Percentiles rank a stretch among this genome's conserved stretches.
Conservation (phyloP, 2,797 vertebrate genomes). For the Valencia hispanica region DNA sequence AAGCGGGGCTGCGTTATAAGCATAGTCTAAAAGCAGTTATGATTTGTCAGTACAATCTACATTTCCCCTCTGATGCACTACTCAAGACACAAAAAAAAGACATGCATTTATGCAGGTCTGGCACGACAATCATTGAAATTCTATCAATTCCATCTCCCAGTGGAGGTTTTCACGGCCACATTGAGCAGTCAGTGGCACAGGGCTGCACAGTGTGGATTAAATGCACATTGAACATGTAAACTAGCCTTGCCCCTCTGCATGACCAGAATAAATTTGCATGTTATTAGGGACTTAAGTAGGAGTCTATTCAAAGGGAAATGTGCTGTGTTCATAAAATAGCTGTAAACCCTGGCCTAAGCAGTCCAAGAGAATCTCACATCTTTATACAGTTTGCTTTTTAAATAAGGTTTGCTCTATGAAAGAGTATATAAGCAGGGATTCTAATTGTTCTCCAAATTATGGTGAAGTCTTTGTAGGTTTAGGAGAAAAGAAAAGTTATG, state of each 20-base stretch:
- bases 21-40: neutral
- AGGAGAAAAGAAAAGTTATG: too few relatives aligned
- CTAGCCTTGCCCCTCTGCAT: conserved; percentile 1
- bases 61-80: conserved; percentile 29
- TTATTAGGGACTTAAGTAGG: conserved; percentile 10
- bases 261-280: conserved; percentile 28
- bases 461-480: neutral
- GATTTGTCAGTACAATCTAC: conserved; percentile 9
- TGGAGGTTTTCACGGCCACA: conserved; percentile 13
- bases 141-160: conserved; percentile 31
- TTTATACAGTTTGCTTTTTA: neutral
- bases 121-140: conserved; percentile 55
- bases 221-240: conserved; percentile 23
- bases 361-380: neutral
- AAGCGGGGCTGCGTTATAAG: neutral
- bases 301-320: conserved; percentile 12
- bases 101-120: conserved; percentile 42
- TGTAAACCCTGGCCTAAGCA: neutral
- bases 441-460: conserved; percentile 9
- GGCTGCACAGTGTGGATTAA: conserved; percentile 16
- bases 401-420: neutral
- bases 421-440: neutral
- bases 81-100: conserved; percentile 51
- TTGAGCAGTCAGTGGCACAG: conserved; percentile 10
- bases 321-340: conserved; percentile 15